Conservation (phyloP, 2,113 vertebrate genomes). For the Silurus glanis region DNA sequence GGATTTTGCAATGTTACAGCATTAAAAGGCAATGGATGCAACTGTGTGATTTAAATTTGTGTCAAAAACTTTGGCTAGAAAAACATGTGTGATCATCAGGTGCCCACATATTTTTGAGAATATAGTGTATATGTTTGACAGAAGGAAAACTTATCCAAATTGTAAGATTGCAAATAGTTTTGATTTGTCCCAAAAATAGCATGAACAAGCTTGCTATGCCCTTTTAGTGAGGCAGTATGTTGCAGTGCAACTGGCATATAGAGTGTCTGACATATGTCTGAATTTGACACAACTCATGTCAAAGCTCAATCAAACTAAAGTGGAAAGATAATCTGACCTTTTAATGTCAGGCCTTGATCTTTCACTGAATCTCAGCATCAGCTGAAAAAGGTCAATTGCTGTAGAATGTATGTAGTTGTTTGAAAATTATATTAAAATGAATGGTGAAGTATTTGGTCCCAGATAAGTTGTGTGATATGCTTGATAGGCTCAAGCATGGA, state of each 20-base stretch:
- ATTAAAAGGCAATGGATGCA: background rate
- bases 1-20: background rate
- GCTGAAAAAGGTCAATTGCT: conserved; percentile 50
- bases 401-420: conserved; percentile 12
- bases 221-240: conserved; percentile 1
- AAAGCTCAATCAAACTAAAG: conserved; percentile 55
- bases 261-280: conserved; percentile 45
- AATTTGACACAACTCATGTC: conserved; percentile 47
- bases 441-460: too few species aligned
- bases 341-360: conserved; percentile 71
- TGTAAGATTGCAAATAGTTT: background rate
- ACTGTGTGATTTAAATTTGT: background rate
- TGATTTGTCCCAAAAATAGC: background rate
- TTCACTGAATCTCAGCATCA: conserved; percentile 58
- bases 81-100: background rate
- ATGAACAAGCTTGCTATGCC: conserved; percentile 10
- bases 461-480: too few species aligned
- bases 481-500: too few species aligned
- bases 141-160: background rate
- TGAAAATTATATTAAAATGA: background rate
- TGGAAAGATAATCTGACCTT: conserved; percentile 62
- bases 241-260: conserved; percentile 44
- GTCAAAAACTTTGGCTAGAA: background rate
- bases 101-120: background rate
- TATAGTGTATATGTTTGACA: background rate